These are phyloP conservation scores for Chesias legatella DNA, from an alignment of 2,888 invertebrate genomes.

Conservation along the genomic window DNA sequence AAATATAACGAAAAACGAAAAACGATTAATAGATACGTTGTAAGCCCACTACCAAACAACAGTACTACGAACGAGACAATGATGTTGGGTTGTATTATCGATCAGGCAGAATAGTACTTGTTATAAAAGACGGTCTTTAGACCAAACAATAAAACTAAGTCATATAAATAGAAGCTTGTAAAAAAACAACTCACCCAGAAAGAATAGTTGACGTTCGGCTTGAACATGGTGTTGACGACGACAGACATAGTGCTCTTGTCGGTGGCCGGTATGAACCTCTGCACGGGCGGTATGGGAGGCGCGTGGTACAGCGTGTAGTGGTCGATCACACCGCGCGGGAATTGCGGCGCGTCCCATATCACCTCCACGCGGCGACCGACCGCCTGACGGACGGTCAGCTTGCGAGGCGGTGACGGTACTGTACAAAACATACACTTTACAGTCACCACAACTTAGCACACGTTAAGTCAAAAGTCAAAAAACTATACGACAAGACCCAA, in stretches of 20 bases:
- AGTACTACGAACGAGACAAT: too few species aligned
- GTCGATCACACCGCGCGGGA: constrained; percentile 82
- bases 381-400: constrained; percentile 82
- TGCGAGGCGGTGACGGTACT: constrained; percentile 85
- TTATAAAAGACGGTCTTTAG: too few species aligned
- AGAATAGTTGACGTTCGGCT: constrained; percentile 81
- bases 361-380: constrained; percentile 83
- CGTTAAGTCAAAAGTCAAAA: too few species aligned
- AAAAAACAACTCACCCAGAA: constrained; percentile 82
- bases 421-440: constrained; percentile 25
- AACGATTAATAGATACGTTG: too few species aligned
- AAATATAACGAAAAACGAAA: too few species aligned
- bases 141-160: too few species aligned
- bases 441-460: too few species aligned
- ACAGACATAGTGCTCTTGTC: constrained; percentile 52
- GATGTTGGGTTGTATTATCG: too few species aligned
- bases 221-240: constrained; percentile 77
- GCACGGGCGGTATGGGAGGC: constrained; percentile 83
- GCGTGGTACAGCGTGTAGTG: constrained; percentile 83
- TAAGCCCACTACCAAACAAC: too few species aligned
- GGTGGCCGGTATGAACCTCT: constrained; percentile 57
- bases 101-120: too few species aligned
- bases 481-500: too few species aligned
- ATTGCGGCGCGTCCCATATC: constrained; percentile 84
- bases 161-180: too few species aligned